Evolutionary conservation across 1,140 invertebrate species (phyloP).

Genomic region (Hyles vespertilio): DNA sequence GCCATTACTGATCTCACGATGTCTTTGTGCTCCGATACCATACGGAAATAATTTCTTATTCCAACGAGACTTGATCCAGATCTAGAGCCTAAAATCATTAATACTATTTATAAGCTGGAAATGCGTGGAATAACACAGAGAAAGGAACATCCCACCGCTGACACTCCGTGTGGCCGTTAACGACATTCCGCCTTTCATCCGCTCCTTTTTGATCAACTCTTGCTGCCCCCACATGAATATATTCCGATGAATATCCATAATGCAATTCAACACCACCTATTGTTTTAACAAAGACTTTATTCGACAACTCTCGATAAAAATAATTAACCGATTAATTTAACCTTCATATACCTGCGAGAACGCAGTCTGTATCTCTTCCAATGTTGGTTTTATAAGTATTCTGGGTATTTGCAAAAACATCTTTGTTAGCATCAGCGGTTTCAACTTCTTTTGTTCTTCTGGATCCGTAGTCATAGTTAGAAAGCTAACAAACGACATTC

Average conservation of each 20-base stretch:
- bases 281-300: not conserved
- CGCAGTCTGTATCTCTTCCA: slow-evolving; percentile 84
- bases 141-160: slow-evolving; percentile 28
- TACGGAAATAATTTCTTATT: slow-evolving; percentile 81
- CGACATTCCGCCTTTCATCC: slow-evolving; percentile 22
- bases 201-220: slow-evolving; percentile 46
- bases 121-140: not conserved
- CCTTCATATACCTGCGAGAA: slow-evolving; percentile 77
- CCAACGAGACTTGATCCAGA: slow-evolving; percentile 49
- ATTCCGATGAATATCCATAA: slow-evolving; percentile 80
- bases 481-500: slow-evolving; percentile 39
- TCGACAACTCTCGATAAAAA: too few relatives aligned
- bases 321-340: too few relatives aligned
- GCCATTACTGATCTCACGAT: slow-evolving; percentile 83
- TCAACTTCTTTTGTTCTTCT: slow-evolving; percentile 60
- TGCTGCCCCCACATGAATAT: slow-evolving; percentile 84
- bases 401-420: slow-evolving; percentile 80
- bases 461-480: slow-evolving; percentile 58
- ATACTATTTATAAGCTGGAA: not conserved
- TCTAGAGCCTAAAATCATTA: slow-evolving; percentile 33
- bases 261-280: slow-evolving; percentile 65
- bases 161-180: slow-evolving; percentile 34
- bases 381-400: slow-evolving; percentile 76
- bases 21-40: slow-evolving; percentile 88
- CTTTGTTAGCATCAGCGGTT: slow-evolving; percentile 77